A percentile compares a stretch with the other conserved stretches of the same genome.
Evolutionary conservation across 2,888 invertebrate species (phyloP).

Genomic region (Acanthosoma haemorrhoidale): DNA sequence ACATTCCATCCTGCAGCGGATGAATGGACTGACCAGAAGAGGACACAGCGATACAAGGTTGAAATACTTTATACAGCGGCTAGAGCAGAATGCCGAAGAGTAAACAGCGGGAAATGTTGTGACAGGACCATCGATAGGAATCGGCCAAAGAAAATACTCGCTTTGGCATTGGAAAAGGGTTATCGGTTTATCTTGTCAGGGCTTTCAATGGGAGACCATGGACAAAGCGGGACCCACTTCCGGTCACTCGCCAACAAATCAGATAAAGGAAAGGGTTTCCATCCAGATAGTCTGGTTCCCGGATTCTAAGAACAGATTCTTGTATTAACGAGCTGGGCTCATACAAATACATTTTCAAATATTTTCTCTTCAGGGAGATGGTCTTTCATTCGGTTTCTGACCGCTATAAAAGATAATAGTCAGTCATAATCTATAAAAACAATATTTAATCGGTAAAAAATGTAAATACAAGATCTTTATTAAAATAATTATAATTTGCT

Average conservation of each 20-base stretch:
- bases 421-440: too few species aligned
- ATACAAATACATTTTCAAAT: too few species aligned
- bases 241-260: not conserved
- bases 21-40: not conserved
- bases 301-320: not conserved
- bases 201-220: too few species aligned
- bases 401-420: too few species aligned
- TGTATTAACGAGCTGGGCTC: not conserved
- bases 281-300: not conserved
- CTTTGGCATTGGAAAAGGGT: not conserved
- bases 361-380: too few species aligned
- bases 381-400: too few species aligned
- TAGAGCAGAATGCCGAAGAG: not conserved
- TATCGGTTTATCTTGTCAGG: slow-evolving; percentile 12
- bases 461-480: too few species aligned
- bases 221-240: not conserved
- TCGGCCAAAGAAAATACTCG: slow-evolving; percentile 8
- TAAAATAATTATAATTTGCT: too few species aligned
- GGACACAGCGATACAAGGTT: not conserved
- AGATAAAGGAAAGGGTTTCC: not conserved
- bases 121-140: not conserved
- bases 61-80: too few species aligned
- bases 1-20: not conserved
- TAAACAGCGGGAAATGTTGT: slow-evolving; percentile 3
- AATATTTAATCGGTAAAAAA: too few species aligned